Evolutionary conservation across 2,888 invertebrate genomes (phyloP).

Genomic region (Adineta ricciae): DNA sequence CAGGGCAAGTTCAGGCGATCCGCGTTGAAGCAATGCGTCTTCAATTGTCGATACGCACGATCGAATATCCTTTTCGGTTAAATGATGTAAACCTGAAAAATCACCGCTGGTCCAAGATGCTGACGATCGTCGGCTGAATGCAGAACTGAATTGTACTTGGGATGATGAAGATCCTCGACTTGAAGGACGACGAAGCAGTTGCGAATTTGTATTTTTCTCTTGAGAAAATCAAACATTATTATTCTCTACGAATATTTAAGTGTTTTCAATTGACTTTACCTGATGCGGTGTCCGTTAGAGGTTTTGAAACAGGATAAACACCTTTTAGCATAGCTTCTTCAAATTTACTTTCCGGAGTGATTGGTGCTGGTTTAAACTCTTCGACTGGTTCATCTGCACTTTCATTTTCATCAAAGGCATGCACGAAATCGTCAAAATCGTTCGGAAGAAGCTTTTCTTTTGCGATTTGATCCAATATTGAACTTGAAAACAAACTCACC

Average conservation of each 20-base stretch:
- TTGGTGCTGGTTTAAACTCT: background rate
- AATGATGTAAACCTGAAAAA: background rate
- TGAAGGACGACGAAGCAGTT: background rate
- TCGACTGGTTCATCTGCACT: background rate
- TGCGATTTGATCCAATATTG: background rate
- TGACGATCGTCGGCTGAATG: background rate
- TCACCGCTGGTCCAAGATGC: background rate
- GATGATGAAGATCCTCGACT: background rate
- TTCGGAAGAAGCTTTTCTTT: background rate
- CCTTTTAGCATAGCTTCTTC: background rate
- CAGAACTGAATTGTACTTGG: background rate
- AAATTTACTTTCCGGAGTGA: background rate
- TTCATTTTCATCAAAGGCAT: background rate
- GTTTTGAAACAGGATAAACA: background rate
- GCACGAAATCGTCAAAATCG: background rate
- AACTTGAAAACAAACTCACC: background rate
- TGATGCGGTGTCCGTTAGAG: background rate
- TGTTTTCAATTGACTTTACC: too few relatives aligned
- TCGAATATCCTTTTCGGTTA: background rate
- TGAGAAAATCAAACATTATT: background rate
- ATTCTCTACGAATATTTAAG: too few relatives aligned
- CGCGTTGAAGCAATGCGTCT: background rate
- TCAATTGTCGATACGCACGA: background rate
- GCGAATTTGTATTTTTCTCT: background rate
- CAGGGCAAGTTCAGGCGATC: slow-evolving; percentile 1